Percentiles rank a stretch among this genome's conserved stretches.
These are phyloP conservation scores for Pinna nobilis DNA, from an alignment of 1,140 invertebrate species.

Conservation along the genomic window DNA sequence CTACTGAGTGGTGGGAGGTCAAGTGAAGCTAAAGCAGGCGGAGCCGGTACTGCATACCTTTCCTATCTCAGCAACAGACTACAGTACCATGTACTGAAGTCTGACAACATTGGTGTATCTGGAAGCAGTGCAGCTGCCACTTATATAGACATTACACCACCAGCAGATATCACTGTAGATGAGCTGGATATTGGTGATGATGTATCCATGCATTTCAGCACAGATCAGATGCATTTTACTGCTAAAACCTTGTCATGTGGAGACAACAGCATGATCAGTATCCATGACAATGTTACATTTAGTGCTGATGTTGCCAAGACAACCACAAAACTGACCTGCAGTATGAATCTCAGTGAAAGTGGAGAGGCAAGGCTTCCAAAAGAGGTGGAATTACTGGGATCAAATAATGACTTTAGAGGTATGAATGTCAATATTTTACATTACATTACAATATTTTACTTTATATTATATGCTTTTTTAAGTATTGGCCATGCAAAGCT, in stretches of 20 bases:
- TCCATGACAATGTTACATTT: slow-evolving; percentile 56
- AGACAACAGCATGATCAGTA: slow-evolving; percentile 40
- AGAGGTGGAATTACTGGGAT: slow-evolving; percentile 55
- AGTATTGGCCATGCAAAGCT: too few relatives aligned
- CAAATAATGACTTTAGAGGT: slow-evolving; percentile 59
- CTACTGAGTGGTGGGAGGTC: slow-evolving; percentile 53
- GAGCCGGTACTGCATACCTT: slow-evolving; percentile 58
- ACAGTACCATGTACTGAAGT: slow-evolving; percentile 34
- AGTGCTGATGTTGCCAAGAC: slow-evolving; percentile 54
- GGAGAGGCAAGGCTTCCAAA: slow-evolving; percentile 59
- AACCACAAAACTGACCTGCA: slow-evolving; percentile 56
- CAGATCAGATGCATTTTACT: slow-evolving; percentile 46
- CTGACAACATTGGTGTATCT: slow-evolving; percentile 47
- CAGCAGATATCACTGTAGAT: slow-evolving; percentile 23
- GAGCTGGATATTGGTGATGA: slow-evolving; percentile 41
- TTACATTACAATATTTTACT: too few relatives aligned
- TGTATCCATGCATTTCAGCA: slow-evolving; percentile 43
- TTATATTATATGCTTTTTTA: too few relatives aligned
- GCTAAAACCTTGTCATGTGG: slow-evolving; percentile 54
- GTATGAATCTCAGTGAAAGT: slow-evolving; percentile 53
- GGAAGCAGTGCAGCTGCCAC: slow-evolving; percentile 40
- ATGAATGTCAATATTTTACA: background rate
- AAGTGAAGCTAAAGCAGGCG: slow-evolving; percentile 46
- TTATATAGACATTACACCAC: slow-evolving; percentile 33
- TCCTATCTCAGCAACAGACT: slow-evolving; percentile 38